Percentiles rank a stretch among this genome's conserved stretches.
phyloP scores from a whole-genome alignment of 2,113 vertebrate species.

The Vimba vimba region DNA sequence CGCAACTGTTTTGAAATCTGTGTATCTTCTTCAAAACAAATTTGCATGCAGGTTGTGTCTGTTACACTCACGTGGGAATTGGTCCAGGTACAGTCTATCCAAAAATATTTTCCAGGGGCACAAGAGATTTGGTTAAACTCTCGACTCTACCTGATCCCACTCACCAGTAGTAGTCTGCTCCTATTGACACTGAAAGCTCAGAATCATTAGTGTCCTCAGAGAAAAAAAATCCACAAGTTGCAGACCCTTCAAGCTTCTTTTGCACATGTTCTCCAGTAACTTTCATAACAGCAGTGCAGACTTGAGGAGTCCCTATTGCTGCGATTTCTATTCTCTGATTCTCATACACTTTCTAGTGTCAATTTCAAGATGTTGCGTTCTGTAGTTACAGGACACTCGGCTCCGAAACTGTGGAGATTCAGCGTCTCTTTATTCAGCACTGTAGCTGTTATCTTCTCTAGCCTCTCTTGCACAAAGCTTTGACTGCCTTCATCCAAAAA shows the following conservation, averaged over 20 bases:
- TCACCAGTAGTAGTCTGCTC: neutral
- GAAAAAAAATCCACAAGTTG: neutral
- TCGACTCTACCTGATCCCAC: neutral
- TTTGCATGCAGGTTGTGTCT: no score
- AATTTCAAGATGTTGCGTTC: neutral
- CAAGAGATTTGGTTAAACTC: neutral
- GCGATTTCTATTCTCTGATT: neutral
- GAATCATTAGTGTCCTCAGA: neutral
- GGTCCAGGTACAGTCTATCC: neutral
- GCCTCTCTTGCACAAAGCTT: neutral
- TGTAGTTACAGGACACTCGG: neutral
- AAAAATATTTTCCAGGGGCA: neutral
- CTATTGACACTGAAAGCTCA: neutral
- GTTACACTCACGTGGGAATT: neutral
- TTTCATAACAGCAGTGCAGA: slow-evolving; percentile 1
- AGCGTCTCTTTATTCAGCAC: neutral
- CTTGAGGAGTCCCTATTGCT: neutral
- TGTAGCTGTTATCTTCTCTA: neutral
- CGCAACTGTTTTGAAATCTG: neutral
- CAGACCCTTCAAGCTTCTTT: neutral
- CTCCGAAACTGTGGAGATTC: neutral
- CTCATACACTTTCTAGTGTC: neutral
- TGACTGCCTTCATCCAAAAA: neutral
- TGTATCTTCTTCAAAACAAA: neutral
- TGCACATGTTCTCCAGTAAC: neutral